Evolutionary conservation across 2,888 invertebrate genomes (phyloP).

Genomic region (Athalia rosae): DNA sequence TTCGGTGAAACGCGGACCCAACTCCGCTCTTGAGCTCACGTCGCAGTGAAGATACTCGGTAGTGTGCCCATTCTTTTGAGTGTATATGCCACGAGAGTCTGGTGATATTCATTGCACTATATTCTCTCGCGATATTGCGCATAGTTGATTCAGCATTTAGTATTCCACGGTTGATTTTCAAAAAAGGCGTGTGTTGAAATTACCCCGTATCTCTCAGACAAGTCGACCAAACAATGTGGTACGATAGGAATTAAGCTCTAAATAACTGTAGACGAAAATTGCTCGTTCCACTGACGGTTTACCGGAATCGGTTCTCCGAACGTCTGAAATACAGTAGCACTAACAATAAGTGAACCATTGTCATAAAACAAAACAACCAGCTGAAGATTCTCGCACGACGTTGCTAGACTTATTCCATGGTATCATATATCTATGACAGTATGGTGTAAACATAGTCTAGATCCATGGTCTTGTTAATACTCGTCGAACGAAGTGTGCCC

Average conservation of each 20-base stretch:
- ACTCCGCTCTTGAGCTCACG: too few relatives aligned
- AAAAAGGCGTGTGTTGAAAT: constrained; percentile 56
- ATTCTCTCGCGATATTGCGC: too few relatives aligned
- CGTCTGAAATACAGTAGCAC: constrained; percentile 54
- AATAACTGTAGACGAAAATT: constrained; percentile 46
- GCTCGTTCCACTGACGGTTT: constrained; percentile 51
- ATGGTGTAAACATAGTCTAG: too few relatives aligned
- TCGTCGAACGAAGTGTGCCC: too few relatives aligned
- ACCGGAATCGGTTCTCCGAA: constrained; percentile 48
- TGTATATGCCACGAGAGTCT: too few relatives aligned
- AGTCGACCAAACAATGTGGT: constrained; percentile 50
- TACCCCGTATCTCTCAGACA: constrained; percentile 50
- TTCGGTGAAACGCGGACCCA: too few relatives aligned
- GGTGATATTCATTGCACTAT: too few relatives aligned
- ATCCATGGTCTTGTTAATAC: too few relatives aligned
- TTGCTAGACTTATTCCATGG: constrained; percentile 50
- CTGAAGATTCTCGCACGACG: constrained; percentile 49
- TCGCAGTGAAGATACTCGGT: too few relatives aligned
- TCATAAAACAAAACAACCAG: constrained; percentile 53
- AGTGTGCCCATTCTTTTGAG: too few relatives aligned
- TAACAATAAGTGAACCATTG: constrained; percentile 48
- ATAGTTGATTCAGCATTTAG: not conserved
- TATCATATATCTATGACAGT: too few relatives aligned
- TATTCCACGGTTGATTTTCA: constrained; percentile 51
- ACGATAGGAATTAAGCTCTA: constrained; percentile 47